A percentile compares a stretch with the other conserved stretches of the same genome.
phyloP scores from a whole-genome alignment of 2,797 vertebrate species.

The Agapornis canus region DNA sequence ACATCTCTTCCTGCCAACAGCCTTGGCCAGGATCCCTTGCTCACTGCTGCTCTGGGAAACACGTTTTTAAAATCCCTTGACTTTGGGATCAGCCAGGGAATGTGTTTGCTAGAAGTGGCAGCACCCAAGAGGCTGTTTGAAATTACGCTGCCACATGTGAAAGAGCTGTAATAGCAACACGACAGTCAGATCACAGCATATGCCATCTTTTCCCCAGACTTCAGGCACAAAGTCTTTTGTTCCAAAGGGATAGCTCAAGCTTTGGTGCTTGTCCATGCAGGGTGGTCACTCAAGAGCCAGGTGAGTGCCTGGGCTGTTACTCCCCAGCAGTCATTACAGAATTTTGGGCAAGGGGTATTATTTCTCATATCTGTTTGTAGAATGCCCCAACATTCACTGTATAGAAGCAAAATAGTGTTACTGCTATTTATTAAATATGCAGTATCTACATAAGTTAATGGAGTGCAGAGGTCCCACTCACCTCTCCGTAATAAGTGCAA shows the following conservation, averaged over 20 bases:
- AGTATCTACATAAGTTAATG: not conserved
- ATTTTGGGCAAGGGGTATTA: not conserved
- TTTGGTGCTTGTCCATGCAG: not conserved
- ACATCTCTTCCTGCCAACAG: not conserved
- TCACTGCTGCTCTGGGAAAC: not conserved
- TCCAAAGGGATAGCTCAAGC: not conserved
- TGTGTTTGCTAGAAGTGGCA: not conserved
- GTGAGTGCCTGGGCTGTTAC: not conserved
- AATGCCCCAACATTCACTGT: not conserved
- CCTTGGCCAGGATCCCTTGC: not conserved
- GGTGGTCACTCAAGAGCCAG: not conserved
- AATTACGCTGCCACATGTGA: not conserved
- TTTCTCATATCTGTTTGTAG: not conserved
- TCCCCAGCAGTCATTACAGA: not conserved
- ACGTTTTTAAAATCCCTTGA: not conserved
- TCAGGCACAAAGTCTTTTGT: not conserved
- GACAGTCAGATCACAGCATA: not conserved
- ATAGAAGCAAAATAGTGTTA: not conserved
- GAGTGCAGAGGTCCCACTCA: not conserved
- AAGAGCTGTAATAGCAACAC: not conserved
- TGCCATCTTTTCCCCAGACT: not conserved
- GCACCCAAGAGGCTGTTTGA: not conserved
- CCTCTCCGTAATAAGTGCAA: not conserved
- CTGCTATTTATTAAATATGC: not conserved
- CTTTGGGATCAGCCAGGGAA: not conserved